phyloP scores from a whole-genome alignment of 2,888 invertebrate species.

The Platycheirus rosarum region DNA sequence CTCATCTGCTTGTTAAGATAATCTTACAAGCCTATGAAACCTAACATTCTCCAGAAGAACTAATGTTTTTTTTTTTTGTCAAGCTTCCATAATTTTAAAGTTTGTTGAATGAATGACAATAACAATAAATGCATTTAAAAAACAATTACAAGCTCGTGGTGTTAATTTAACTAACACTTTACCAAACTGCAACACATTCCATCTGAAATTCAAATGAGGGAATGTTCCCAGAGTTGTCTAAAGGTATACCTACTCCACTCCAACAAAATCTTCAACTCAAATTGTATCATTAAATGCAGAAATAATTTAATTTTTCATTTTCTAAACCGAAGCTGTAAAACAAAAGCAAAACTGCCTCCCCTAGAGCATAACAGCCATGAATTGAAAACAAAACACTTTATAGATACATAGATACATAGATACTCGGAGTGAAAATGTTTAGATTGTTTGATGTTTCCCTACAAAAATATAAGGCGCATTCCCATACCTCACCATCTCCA shows the following conservation, averaged over 20 bases:
- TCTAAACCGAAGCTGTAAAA: constrained; percentile 29
- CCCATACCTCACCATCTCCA: not conserved
- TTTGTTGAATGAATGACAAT: no score
- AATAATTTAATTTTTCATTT: constrained; percentile 65
- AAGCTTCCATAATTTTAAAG: no score
- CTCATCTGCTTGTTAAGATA: no score
- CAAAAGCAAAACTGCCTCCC: constrained; percentile 28
- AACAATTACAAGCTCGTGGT: no score
- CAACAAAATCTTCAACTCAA: constrained; percentile 48
- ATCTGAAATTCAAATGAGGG: constrained; percentile 42
- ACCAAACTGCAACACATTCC: constrained; percentile 7
- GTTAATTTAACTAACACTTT: constrained; percentile 20
- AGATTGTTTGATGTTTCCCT: constrained; percentile 24
- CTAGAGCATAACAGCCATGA: constrained; percentile 25
- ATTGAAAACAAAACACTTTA: constrained; percentile 16
- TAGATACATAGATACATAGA: not conserved
- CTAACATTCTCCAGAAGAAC: no score
- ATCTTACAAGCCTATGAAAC: no score
- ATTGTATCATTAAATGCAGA: constrained; percentile 68
- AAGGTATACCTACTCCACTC: not conserved
- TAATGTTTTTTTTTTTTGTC: no score
- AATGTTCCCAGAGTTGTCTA: no score
- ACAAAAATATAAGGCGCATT: constrained; percentile 6
- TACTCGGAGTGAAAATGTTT: constrained; percentile 31
- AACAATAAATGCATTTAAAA: no score